phyloP scores from a whole-genome alignment of 2,113 vertebrate genomes.

The Leptosomus discolor region DNA sequence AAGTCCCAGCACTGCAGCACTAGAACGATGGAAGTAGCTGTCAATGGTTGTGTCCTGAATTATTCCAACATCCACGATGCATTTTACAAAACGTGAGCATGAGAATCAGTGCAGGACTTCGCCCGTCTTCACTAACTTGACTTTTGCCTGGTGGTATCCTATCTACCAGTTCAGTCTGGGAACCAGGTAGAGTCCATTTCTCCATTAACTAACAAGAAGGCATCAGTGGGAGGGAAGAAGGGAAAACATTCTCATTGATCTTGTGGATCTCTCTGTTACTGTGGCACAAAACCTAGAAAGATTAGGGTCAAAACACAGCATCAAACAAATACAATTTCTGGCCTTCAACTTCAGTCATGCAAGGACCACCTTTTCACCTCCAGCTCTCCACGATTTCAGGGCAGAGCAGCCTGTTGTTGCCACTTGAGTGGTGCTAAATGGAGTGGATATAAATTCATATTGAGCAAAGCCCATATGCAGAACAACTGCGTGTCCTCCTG shows the following conservation, averaged over 20 bases:
- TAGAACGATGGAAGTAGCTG: neutral
- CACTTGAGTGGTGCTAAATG: neutral
- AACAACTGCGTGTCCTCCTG: neutral
- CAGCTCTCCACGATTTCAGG: neutral
- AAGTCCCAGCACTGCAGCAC: neutral
- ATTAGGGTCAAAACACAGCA: neutral
- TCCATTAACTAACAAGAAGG: neutral
- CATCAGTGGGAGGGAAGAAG: neutral
- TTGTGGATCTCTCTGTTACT: neutral
- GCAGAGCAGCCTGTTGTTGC: neutral
- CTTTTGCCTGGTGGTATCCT: neutral
- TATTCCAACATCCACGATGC: neutral
- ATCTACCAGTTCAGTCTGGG: neutral
- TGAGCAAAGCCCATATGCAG: neutral
- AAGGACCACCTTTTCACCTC: neutral
- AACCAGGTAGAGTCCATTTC: neutral
- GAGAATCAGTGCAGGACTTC: neutral
- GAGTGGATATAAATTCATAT: neutral
- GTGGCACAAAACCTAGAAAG: neutral
- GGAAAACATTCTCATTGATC: neutral
- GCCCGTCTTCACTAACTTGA: neutral
- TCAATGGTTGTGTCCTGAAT: neutral
- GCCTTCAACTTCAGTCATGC: neutral
- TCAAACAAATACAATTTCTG: neutral
- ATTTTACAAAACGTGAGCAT: rapidly evolving